These are phyloP conservation scores for Venustoraphidia nigricollis DNA, from an alignment of 2,888 invertebrate species.

Conservation along the genomic window DNA sequence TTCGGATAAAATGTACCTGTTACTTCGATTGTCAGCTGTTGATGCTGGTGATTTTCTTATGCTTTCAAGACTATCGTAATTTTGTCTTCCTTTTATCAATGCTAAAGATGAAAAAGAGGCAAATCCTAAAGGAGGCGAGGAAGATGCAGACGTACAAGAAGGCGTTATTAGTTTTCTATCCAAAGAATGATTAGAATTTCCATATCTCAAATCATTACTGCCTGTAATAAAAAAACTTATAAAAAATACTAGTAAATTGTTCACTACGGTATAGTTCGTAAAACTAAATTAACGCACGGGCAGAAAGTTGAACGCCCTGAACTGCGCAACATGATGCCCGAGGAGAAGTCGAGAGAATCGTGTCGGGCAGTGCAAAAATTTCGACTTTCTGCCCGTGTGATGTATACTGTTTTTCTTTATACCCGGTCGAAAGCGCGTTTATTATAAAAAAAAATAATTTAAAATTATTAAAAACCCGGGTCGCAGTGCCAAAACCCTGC, in stretches of 20 bases:
- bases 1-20: neutral
- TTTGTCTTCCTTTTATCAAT: conserved; percentile 22
- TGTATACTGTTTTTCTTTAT: no score
- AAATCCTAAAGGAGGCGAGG: conserved; percentile 40
- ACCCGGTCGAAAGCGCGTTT: no score
- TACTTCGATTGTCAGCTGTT: conserved; percentile 19
- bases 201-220: conserved; percentile 34
- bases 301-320: no score
- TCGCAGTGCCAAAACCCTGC: no score
- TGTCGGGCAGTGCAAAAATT: no score
- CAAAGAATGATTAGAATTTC: conserved; percentile 31
- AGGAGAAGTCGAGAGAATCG: no score
- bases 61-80: conserved; percentile 32
- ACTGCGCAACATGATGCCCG: no score
- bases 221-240: conserved; percentile 23
- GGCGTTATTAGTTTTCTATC: conserved; percentile 34
- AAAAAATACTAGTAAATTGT: neutral
- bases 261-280: no score
- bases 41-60: conserved; percentile 30
- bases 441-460: no score
- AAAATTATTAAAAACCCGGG: no score
- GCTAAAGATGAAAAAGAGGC: conserved; percentile 45
- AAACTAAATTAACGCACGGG: no score
- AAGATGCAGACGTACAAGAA: conserved; percentile 26
- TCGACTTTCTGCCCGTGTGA: no score